A percentile compares a stretch with the other conserved stretches of the same genome.
phyloP scores from a whole-genome alignment of 1,140 invertebrate genomes.

The Trypoxylus dichotomus region DNA sequence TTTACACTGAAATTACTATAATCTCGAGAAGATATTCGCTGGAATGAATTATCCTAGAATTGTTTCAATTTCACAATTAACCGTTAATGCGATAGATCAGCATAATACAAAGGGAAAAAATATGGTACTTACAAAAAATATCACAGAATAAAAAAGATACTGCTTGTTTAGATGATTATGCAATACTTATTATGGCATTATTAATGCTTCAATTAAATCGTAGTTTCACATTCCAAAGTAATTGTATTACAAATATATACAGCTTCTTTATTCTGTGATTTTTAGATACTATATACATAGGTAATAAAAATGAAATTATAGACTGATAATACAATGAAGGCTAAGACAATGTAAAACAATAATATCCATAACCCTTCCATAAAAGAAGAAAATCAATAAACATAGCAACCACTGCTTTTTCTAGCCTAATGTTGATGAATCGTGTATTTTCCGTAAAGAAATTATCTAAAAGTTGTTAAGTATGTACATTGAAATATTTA shows the following conservation, averaged over 20 bases:
- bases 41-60: background rate
- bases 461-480: background rate
- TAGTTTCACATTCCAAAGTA: background rate
- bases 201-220: background rate
- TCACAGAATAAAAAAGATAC: slow-evolving; percentile 8
- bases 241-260: background rate
- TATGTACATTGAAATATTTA: background rate
- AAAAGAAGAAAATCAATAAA: background rate
- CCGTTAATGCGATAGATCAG: background rate
- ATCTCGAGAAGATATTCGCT: background rate
- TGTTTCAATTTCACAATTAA: background rate
- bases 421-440: slow-evolving; percentile 5
- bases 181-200: background rate
- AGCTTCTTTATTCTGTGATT: background rate
- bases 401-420: background rate
- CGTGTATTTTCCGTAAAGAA: background rate
- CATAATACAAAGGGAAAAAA: background rate
- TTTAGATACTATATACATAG: background rate
- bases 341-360: background rate
- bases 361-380: background rate
- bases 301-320: background rate
- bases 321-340: slow-evolving; percentile 1
- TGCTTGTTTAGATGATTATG: background rate
- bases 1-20: background rate
- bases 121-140: slow-evolving; percentile 16